Evolutionary conservation across 2,797 vertebrate species (phyloP).

Genomic region (Microctenopoma lineatum): DNA sequence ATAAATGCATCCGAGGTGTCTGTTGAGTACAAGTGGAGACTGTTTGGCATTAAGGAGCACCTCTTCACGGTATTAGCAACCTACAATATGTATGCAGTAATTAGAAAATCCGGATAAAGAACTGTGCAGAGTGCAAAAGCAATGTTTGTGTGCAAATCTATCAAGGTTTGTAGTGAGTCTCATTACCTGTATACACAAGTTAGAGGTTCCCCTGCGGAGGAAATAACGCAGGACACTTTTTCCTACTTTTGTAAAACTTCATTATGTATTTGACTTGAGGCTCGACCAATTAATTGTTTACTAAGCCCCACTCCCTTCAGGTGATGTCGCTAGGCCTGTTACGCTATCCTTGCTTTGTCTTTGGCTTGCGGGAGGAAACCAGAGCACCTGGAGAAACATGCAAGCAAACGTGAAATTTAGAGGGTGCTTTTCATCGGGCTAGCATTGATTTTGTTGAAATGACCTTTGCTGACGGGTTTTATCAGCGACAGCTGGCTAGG

Average conservation of each 20-base stretch:
- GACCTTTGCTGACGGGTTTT: not conserved
- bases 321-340: too few species aligned
- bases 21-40: constrained; percentile 2
- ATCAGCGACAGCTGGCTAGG: not conserved
- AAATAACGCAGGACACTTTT: not conserved
- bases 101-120: constrained; percentile 51
- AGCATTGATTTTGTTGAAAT: not conserved
- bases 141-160: constrained; percentile 38
- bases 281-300: not conserved
- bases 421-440: not conserved
- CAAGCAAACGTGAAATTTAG: too few species aligned
- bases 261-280: not conserved
- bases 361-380: too few species aligned
- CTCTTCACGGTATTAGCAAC: constrained; percentile 25
- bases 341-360: too few species aligned
- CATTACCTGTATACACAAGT: constrained; percentile 64
- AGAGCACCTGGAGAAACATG: too few species aligned
- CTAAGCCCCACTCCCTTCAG: not conserved
- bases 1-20: too few species aligned
- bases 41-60: constrained; percentile 2
- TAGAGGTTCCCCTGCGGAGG: constrained; percentile 2
- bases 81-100: constrained; percentile 34
- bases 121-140: constrained; percentile 46
- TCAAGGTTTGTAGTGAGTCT: constrained; percentile 40
- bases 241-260: not conserved